These are phyloP conservation scores for Augochlorella aurata DNA, from an alignment of 2,888 invertebrate species.

Conservation along the genomic window DNA sequence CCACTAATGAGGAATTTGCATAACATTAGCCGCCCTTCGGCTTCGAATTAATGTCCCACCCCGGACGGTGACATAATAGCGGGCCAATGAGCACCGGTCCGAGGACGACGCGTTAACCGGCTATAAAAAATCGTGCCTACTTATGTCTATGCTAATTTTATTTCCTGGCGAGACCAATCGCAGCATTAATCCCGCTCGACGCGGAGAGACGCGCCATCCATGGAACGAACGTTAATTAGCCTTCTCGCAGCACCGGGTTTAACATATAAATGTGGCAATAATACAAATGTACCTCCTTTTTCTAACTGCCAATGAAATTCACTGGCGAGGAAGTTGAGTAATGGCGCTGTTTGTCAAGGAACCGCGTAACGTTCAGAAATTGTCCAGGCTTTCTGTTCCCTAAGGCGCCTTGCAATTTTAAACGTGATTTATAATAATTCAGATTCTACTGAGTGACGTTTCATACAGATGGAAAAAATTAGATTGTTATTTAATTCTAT, in stretches of 20 bases:
- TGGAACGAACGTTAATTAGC: constrained; percentile 37
- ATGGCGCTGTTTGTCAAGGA: neutral
- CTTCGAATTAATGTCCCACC: constrained; percentile 42
- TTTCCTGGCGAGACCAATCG: constrained; percentile 75
- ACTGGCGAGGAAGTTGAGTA: neutral
- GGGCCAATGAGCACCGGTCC: constrained; percentile 66
- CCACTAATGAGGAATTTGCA: constrained; percentile 56
- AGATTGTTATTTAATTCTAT: neutral
- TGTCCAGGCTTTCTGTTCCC: neutral
- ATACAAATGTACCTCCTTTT: constrained; percentile 14
- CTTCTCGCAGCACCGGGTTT: neutral
- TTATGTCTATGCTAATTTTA: constrained; percentile 79
- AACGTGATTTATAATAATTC: neutral
- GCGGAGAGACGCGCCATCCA: constrained; percentile 4
- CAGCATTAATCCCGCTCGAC: constrained; percentile 66
- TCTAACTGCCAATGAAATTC: neutral
- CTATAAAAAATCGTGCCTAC: constrained; percentile 74
- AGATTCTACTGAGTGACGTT: neutral
- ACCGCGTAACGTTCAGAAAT: neutral
- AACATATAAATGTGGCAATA: constrained; percentile 8
- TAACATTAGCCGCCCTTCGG: neutral
- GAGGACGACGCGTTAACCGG: constrained; percentile 61
- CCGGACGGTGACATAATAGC: constrained; percentile 60
- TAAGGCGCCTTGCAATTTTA: neutral
- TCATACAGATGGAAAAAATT: neutral